Percentiles rank a stretch among this genome's conserved stretches.
Conservation (phyloP, 2,888 invertebrate species). For the Thecocarcelia acutangulata region DNA sequence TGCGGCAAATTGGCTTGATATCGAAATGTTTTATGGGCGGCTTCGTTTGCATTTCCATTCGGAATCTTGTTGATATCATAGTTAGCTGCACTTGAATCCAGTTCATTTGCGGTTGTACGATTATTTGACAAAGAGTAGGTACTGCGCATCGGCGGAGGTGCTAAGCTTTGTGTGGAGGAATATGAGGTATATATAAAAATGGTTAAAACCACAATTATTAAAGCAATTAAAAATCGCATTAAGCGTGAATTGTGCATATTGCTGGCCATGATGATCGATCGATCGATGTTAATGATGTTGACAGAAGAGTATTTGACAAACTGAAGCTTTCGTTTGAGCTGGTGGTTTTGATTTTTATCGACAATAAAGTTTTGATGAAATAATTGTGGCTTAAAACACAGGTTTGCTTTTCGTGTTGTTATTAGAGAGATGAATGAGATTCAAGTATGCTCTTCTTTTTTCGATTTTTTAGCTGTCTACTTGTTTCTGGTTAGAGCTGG, state of each 20-base stretch:
- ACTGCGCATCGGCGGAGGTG: conserved; percentile 75
- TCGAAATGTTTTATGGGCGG: conserved; percentile 45
- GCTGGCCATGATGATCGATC: conserved; percentile 61
- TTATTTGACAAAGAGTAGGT: conserved; percentile 61
- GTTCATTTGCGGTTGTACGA: conserved; percentile 53
- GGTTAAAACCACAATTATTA: conserved; percentile 81
- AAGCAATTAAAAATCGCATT: conserved; percentile 81
- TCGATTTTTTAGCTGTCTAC: conserved; percentile 27
- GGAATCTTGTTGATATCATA: conserved; percentile 30
- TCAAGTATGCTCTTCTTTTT: conserved; percentile 15
- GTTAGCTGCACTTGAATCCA: conserved; percentile 48
- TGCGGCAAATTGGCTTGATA: conserved; percentile 54
- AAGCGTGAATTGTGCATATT: conserved; percentile 81
- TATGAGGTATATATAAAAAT: conserved; percentile 82
- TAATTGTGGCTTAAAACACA: conserved; percentile 48
- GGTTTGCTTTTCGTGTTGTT: conserved; percentile 17
- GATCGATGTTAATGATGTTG: conserved; percentile 24
- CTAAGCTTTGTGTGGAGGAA: conserved; percentile 79
- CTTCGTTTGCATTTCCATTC: conserved; percentile 58
- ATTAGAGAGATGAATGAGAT: conserved; percentile 24
- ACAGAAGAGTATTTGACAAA: conserved; percentile 36
- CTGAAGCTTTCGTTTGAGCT: conserved; percentile 22
- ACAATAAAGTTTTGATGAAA: conserved; percentile 40
- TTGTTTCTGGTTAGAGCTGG: conserved; percentile 38
- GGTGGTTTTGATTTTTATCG: conserved; percentile 26